Evolutionary conservation across 1,140 invertebrate genomes (phyloP).

Genomic region (Acromyrmex echinatior): DNA sequence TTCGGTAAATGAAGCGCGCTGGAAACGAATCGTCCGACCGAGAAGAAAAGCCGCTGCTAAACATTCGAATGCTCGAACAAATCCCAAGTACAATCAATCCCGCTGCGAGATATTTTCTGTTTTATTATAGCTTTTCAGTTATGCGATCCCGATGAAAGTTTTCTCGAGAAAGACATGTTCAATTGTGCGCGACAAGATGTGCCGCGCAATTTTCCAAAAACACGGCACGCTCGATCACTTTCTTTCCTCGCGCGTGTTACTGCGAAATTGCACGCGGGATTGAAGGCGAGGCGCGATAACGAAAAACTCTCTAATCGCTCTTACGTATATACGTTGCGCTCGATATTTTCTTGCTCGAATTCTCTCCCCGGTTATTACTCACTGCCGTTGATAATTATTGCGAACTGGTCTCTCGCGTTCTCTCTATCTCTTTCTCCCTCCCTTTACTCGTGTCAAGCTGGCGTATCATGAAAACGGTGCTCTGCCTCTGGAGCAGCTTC

Average conservation of each 20-base stretch:
- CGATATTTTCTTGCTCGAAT: constrained; percentile 63
- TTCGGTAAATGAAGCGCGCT: constrained; percentile 78
- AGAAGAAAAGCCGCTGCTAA: constrained; percentile 68
- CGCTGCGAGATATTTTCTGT: constrained; percentile 37
- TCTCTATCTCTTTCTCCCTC: neutral
- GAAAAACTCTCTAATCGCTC: constrained; percentile 41
- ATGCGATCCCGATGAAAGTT: neutral
- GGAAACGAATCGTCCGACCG: constrained; percentile 68
- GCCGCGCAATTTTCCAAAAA: constrained; percentile 14
- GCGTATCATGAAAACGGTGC: constrained; percentile 70
- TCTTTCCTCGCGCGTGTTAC: neutral
- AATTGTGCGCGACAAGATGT: neutral
- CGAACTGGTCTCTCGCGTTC: constrained; percentile 18
- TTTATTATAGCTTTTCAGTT: constrained; percentile 43
- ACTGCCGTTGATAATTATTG: constrained; percentile 69
- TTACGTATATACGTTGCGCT: constrained; percentile 2
- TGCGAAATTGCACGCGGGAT: neutral
- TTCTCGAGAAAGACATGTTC: neutral
- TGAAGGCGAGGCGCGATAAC: constrained; percentile 15
- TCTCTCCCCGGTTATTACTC: constrained; percentile 67
- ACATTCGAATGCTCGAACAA: constrained; percentile 73
- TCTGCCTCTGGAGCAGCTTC: constrained; percentile 63
- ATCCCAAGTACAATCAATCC: constrained; percentile 64
- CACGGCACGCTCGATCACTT: no score
- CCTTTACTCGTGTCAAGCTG: neutral